Evolutionary conservation across 2,888 invertebrate genomes (phyloP).

Genomic region (Campoplex nolae): DNA sequence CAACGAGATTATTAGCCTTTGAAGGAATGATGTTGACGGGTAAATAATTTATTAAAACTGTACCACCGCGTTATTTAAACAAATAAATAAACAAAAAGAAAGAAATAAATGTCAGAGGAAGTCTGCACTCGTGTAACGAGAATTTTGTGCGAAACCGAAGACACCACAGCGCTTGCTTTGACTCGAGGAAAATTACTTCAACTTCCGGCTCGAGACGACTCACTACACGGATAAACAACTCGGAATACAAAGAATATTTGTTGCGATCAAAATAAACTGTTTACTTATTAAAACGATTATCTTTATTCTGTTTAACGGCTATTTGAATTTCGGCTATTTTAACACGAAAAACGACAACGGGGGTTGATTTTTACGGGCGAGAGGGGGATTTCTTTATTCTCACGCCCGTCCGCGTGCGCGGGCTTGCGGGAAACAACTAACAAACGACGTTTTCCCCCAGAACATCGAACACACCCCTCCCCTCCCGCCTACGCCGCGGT

Average conservation of each 20-base stretch:
- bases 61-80: background rate
- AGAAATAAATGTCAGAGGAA: background rate
- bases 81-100: too few relatives aligned
- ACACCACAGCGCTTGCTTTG: constrained; percentile 18
- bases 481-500: constrained; percentile 22
- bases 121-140: constrained; percentile 3
- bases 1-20: background rate
- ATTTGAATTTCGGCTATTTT: constrained; percentile 42
- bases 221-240: background rate
- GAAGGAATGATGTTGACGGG: background rate
- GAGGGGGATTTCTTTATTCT: constrained; percentile 64
- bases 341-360: constrained; percentile 51
- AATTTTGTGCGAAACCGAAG: constrained; percentile 16
- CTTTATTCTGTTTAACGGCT: background rate
- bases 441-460: constrained; percentile 78
- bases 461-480: constrained; percentile 68
- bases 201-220: constrained; percentile 1
- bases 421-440: constrained; percentile 83
- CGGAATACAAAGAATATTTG: background rate
- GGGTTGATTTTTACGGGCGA: constrained; percentile 60
- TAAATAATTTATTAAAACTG: background rate
- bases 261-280: background rate
- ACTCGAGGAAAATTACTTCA: background rate
- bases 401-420: constrained; percentile 83
- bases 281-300: background rate